phyloP scores from a whole-genome alignment of 2,797 vertebrate species.

The Podarcis siculus region DNA sequence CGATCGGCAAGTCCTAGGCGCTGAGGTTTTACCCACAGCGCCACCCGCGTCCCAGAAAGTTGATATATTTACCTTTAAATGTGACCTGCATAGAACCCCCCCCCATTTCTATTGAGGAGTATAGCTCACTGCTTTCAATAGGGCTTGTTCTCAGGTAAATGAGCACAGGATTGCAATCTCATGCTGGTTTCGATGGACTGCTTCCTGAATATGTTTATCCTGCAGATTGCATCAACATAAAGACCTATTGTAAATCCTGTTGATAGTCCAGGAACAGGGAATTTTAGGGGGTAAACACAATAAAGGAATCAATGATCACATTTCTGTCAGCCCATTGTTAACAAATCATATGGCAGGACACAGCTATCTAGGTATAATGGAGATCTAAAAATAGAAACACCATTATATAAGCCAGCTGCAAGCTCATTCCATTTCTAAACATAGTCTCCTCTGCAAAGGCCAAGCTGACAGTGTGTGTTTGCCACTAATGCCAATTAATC shows the following conservation, averaged over 20 bases:
- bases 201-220: slow-evolving; percentile 51
- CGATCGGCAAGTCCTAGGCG: too few relatives aligned
- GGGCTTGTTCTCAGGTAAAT: not conserved
- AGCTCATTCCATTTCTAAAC: slow-evolving; percentile 82
- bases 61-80: too few relatives aligned
- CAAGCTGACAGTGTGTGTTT: slow-evolving; percentile 72
- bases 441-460: slow-evolving; percentile 77
- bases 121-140: not conserved
- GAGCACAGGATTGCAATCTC: slow-evolving; percentile 2
- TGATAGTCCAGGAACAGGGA: slow-evolving; percentile 56
- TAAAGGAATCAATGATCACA: slow-evolving; percentile 64
- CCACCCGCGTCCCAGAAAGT: too few relatives aligned
- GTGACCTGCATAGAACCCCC: too few relatives aligned
- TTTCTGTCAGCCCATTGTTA: slow-evolving; percentile 72
- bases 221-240: slow-evolving; percentile 56
- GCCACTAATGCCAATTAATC: slow-evolving; percentile 71
- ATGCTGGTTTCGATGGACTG: slow-evolving; percentile 25
- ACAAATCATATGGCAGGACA: slow-evolving; percentile 67
- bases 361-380: slow-evolving; percentile 78
- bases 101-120: not conserved
- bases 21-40: too few relatives aligned
- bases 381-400: slow-evolving; percentile 80
- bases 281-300: slow-evolving; percentile 10
- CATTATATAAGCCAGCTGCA: slow-evolving; percentile 78
- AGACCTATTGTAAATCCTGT: slow-evolving; percentile 59